phyloP scores from a whole-genome alignment of 2,113 vertebrate genomes.

The Steatornis caripensis region DNA sequence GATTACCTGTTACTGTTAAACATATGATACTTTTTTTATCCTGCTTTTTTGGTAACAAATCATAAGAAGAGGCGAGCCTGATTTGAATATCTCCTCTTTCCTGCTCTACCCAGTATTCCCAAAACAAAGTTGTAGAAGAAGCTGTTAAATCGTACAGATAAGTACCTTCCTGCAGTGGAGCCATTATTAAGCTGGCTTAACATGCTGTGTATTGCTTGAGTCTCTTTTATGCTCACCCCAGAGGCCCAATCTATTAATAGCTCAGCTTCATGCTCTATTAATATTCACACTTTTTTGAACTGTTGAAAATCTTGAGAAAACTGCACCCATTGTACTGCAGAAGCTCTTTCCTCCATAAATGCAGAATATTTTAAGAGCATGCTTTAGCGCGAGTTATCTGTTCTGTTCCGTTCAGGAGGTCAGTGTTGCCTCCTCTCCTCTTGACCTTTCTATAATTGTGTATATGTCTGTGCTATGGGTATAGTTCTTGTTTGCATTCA shows the following conservation, averaged over 20 bases:
- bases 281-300: slow-evolving; percentile 32
- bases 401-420: not conserved
- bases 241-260: slow-evolving; percentile 56
- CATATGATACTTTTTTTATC: not conserved
- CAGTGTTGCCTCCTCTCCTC: not conserved
- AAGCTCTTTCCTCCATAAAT: not conserved
- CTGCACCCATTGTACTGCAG: not conserved
- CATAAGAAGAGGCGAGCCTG: not conserved
- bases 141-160: not conserved
- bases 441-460: not conserved
- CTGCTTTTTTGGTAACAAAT: not conserved
- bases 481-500: not conserved
- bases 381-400: not conserved
- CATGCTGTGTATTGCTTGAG: not conserved
- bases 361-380: not conserved
- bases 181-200: not conserved
- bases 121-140: not conserved
- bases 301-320: slow-evolving; percentile 26
- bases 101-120: not conserved
- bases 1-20: not conserved
- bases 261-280: slow-evolving; percentile 47
- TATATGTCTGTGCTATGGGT: not conserved
- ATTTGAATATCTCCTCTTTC: not conserved
- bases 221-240: slow-evolving; percentile 15
- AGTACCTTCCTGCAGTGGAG: not conserved